These are phyloP conservation scores for Rhinopomastus cyanomelas DNA, from an alignment of 2,113 vertebrate genomes.

Conservation along the genomic window DNA sequence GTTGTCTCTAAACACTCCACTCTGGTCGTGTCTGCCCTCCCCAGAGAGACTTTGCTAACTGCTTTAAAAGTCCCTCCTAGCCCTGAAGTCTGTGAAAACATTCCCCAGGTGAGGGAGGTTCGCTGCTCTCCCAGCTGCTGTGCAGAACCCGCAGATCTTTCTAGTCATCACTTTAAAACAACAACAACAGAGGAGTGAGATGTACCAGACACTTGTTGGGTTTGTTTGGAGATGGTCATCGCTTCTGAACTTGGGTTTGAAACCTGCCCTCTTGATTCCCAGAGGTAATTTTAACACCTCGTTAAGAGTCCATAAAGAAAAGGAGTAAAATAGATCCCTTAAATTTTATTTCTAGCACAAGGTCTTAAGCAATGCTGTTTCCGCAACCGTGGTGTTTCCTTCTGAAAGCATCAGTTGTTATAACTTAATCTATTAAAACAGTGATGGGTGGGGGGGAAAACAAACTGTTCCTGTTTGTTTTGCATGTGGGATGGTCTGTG, in stretches of 20 bases:
- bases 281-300: neutral
- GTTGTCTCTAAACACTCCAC: neutral
- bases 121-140: neutral
- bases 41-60: neutral
- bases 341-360: neutral
- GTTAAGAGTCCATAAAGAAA: neutral
- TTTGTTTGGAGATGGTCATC: neutral
- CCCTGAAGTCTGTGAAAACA: neutral
- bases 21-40: neutral
- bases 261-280: neutral
- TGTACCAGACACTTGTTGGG: conserved; percentile 57
- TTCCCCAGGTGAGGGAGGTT: neutral
- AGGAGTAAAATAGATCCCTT: neutral
- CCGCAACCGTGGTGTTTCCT: accelerated
- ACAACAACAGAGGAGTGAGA: neutral
- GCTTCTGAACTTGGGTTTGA: neutral
- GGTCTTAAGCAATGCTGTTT: neutral
- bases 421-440: neutral
- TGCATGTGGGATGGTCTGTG: neutral
- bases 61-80: conserved; percentile 9
- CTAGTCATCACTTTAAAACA: neutral
- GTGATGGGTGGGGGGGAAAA: neutral
- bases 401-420: neutral
- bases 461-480: neutral
- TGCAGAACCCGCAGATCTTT: conserved; percentile 1